Conservation (phyloP, 2,113 vertebrate genomes). For the Aepyceros melampus region DNA sequence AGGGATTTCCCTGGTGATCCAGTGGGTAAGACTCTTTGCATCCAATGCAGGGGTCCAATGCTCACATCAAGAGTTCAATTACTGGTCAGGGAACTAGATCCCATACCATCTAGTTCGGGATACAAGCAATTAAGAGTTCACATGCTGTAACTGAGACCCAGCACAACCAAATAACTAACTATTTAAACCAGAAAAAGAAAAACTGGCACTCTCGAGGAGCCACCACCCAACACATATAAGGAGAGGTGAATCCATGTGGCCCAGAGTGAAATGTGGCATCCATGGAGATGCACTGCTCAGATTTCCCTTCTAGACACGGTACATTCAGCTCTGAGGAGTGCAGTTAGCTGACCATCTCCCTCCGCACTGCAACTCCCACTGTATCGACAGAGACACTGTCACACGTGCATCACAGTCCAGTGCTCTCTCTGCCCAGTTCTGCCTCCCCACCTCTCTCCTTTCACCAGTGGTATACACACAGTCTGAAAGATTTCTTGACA, state of each 20-base stretch:
- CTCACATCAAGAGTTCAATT: neutral
- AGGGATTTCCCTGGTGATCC: neutral
- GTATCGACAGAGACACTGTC: neutral
- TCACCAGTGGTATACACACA: neutral
- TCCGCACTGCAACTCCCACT: neutral
- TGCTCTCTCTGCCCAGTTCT: neutral
- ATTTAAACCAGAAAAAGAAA: neutral
- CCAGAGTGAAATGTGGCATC: neutral
- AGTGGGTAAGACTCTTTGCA: neutral
- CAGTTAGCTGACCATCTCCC: neutral
- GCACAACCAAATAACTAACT: neutral
- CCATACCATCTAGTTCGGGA: neutral
- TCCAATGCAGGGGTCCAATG: neutral
- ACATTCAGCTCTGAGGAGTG: neutral
- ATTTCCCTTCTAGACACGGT: neutral
- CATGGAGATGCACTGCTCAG: fast-evolving
- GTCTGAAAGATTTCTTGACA: neutral
- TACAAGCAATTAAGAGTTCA: neutral
- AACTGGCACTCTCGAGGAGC: neutral
- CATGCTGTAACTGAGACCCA: neutral
- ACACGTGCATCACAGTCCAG: neutral
- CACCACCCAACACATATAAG: neutral
- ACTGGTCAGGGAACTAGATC: neutral
- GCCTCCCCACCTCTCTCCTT: neutral
- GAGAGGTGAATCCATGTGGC: neutral